Base-by-base conservation (phyloP, 2,797 vertebrate species). In the Phrynocephalus forsythii region DNA sequence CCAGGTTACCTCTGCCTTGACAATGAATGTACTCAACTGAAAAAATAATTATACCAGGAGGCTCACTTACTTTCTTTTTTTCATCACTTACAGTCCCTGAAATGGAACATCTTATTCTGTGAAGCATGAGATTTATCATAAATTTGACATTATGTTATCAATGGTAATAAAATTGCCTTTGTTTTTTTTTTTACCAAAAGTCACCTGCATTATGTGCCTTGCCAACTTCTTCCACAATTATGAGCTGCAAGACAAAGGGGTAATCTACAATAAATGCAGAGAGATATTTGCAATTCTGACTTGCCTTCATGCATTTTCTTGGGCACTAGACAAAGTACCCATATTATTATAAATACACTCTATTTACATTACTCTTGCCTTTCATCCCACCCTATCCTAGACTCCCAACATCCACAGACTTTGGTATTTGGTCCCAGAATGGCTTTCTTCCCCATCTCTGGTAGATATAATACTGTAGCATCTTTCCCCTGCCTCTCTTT, bases 41-140 rank as follows among this genome's bases (percentile, higher is more conserved):
- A 88, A 5, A 28, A 77, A 69, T 5, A 82, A 84, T 22, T 20
- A 85, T 71, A 79, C 9, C 24, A 2, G 71, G 60, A 52, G 63
- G 15, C 79, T n/a, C 13, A 13, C 84, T 28, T 7, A 44, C 38
- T 38, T 66, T 77, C 9, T 52, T 28, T 6, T 66, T 16, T 50
- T 66, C 69, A 30, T 75, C 33, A 89, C 66, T 50, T 33, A 71
- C 83, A 85, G 80, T 83, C 84, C 88, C 69, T 83, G 76, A 66
- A 88, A 83, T 85, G 22, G 38, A 90, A 48, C 28, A 82, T 3
- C 72, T 90, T 87, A 79, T 33, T 87, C 63, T 69, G 56, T 79
- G 82, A 78, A 92, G 84, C 75, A 90, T 26, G 9, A 91, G 6
- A 82, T 44, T 89, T 87, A 28, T 56, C 66, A 79, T 84, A 85